Conservation (phyloP, 1,140 invertebrate species). For the Lordiphosa collinella region DNA sequence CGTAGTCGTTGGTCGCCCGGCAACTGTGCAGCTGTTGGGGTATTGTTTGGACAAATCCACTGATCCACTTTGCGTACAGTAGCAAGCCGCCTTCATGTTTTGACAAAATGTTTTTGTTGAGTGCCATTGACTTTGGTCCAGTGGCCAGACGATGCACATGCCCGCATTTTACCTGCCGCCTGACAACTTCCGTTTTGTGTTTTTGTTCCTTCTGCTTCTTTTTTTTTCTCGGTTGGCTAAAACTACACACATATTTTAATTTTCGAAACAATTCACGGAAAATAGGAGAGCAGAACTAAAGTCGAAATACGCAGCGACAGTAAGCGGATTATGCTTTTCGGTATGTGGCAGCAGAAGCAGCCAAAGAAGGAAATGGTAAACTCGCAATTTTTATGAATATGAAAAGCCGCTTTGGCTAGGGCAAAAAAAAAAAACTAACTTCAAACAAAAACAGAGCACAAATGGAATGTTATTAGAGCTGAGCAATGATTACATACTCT, state of each 20-base stretch:
- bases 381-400: constrained; percentile 76
- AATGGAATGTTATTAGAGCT: constrained; percentile 58
- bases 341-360: constrained; percentile 12
- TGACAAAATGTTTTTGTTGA: constrained; percentile 75
- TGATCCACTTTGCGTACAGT: constrained; percentile 74
- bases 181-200: constrained; percentile 33
- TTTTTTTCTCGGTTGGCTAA: constrained; percentile 25
- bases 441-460: constrained; percentile 54
- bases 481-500: constrained; percentile 52
- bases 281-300: constrained; percentile 23
- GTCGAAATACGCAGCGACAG: constrained; percentile 50
- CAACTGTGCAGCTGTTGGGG: constrained; percentile 52
- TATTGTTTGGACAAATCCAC: constrained; percentile 52
- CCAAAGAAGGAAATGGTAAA: constrained; percentile 42
- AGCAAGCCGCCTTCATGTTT: constrained; percentile 68
- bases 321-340: constrained; percentile 65
- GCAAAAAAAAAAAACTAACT: constrained; percentile 60
- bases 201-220: constrained; percentile 14
- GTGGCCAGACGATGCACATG: constrained; percentile 22
- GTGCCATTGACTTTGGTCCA: constrained; percentile 66
- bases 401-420: constrained; percentile 69
- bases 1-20: constrained; percentile 10
- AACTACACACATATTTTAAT: constrained; percentile 67
- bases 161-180: constrained; percentile 34
- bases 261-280: constrained; percentile 65